phyloP scores from a whole-genome alignment of 2,113 vertebrate genomes.

The Pipra filicauda region DNA sequence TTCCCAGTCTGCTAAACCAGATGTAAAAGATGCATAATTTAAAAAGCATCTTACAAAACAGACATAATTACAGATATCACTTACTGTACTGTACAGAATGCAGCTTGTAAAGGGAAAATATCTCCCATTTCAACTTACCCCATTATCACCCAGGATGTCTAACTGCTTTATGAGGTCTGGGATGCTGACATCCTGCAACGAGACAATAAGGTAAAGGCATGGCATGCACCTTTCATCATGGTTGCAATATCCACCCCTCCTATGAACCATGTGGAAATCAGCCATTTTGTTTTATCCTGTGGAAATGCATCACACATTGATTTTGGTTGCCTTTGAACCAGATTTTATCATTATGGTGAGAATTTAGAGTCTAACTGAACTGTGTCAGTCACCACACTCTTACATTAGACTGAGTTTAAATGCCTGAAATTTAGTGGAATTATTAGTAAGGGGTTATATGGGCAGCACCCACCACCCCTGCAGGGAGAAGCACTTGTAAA shows the following conservation, averaged over 20 bases:
- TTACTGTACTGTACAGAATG: neutral
- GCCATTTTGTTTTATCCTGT: neutral
- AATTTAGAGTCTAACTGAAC: neutral
- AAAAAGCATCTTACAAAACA: neutral
- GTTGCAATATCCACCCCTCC: neutral
- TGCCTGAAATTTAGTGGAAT: neutral
- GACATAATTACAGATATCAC: neutral
- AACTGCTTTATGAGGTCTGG: constrained; percentile 98
- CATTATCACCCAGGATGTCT: constrained; percentile 97
- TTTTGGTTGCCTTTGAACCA: neutral
- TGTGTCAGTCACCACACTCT: neutral
- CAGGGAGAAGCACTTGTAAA: neutral
- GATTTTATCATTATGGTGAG: neutral
- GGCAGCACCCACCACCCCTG: neutral
- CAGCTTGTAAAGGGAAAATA: neutral
- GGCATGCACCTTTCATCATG: neutral
- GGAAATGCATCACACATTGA: neutral
- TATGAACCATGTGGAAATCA: neutral
- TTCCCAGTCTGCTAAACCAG: neutral
- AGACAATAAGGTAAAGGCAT: neutral
- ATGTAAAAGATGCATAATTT: neutral
- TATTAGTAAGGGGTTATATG: neutral
- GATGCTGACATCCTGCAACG: constrained; percentile 92
- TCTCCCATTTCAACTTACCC: constrained; percentile 79
- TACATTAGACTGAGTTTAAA: neutral